Evolutionary conservation across 2,888 invertebrate genomes (phyloP), one percentile per base, ranked within the genome.

Genomic region (Seira ritae): DNA sequence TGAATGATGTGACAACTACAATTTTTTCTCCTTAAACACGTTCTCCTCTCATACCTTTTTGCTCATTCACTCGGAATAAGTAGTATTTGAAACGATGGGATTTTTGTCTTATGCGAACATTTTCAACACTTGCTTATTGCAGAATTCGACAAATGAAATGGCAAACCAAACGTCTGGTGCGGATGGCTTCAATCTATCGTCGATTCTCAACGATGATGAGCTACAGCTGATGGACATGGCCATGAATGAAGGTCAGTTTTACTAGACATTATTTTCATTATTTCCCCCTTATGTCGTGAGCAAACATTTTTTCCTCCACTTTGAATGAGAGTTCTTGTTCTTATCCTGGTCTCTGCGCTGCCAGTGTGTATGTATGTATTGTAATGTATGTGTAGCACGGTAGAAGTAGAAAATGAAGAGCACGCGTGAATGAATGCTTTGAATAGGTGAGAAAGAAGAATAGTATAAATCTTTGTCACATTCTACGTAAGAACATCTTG

Each of bases 151-250:
- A 1, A 93, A 94, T 67, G 94, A 94, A 89, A 92, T 94, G 90
- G 94, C 69, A 70, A 89, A 94, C 91, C 94, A 94, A 90, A 95
- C 94, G 46, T 77, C 82, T 23, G 60, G 71, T 19, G 93, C 94
- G 23, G 97, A 97, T 89, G 96, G 96, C 65, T 96, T 97, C 90
- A 83, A 83, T 83, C 94, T 97, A 55, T 96, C 96, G 85, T 96
- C 96, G 0, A 95, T 97, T 85, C 92, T 97, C 74, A 96, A 96
- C 90, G 97, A 97, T 89, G 97, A 97, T 90, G 96, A 96, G 90
- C 92, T 97, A 46, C 96, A 96, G 90, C 92, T 97, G 71, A 96
- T 97, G 96, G 96, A 97, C 89, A 96, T 97, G 95, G 95, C 96
- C 62, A 95, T 96, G 93, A 95, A 95, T 89, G 96, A 96, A 91